Conservation (phyloP, 37 sponge, comb jelly and placozoan species). For the Geodia barretti region DNA sequence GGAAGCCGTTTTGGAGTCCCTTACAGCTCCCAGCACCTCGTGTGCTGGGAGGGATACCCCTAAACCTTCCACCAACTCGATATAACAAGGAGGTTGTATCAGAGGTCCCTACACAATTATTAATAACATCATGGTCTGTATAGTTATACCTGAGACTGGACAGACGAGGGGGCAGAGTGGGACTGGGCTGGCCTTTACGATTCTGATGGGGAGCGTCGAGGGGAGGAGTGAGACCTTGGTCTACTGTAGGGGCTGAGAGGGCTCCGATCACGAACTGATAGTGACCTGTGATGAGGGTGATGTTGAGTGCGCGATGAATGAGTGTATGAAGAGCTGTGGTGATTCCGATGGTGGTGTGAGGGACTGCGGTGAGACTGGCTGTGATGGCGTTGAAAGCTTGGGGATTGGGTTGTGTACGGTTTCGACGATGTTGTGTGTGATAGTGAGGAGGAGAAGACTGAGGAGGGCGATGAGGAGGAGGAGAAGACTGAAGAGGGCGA, state of each 20-base stretch:
- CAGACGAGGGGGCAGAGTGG: too few species aligned
- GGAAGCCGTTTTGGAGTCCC: not conserved
- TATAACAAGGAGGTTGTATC: not conserved
- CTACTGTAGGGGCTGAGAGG: not conserved
- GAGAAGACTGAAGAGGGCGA: not conserved
- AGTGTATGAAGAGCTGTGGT: not conserved
- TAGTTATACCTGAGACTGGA: not conserved
- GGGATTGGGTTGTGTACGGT: not conserved
- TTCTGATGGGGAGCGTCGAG: too few species aligned
- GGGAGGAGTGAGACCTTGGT: too few species aligned
- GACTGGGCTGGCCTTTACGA: too few species aligned
- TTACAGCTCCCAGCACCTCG: not conserved
- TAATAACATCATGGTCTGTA: not conserved
- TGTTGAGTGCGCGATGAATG: not conserved
- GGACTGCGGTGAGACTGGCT: not conserved
- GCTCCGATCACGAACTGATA: not conserved
- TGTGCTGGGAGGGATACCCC: not conserved
- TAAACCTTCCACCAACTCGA: slow-evolving; percentile 2
- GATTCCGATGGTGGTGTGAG: not conserved
- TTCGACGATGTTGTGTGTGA: not conserved
- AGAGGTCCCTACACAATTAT: not conserved
- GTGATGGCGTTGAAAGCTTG: not conserved
- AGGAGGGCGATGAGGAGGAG: not conserved
- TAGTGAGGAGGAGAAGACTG: not conserved
- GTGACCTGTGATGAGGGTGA: not conserved